Base-by-base conservation (phyloP, 2,888 invertebrate genomes). In the Ceraclea dissimilis region DNA sequence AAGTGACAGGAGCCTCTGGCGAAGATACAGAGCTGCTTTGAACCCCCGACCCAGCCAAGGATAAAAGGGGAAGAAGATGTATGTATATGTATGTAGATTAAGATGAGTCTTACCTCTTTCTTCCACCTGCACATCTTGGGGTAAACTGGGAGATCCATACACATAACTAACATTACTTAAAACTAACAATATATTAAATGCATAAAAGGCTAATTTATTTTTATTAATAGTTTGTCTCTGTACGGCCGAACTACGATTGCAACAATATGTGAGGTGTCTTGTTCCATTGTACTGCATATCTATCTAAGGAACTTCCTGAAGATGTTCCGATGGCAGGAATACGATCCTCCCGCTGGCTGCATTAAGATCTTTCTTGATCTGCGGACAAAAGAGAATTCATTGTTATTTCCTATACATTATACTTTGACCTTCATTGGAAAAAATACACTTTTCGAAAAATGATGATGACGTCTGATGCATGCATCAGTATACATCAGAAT, bases 91-190 rank as follows among this genome's bases (percentile, higher is more conserved):
- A n/a, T n/a, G n/a, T n/a, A n/a, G n/a, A n/a, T n/a, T n/a, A n/a
- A n/a, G n/a, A n/a, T n/a, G n/a, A n/a, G n/a, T n/a, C n/a, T n/a
- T 43, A 61, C 61, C 61, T 52, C 59, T 53, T 22, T 61, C 61
- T 49, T 60, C 61, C 16, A 58, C 56, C n/a, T 57, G 61, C 5
- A 56, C 39, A 50, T 61, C 61, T 26, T 54, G 56, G 2, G 61
- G 60, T 21, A 61, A 48, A 57, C 61, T 59, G 13, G 54, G 49
- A n/a, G 22, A 49, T 5, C 33, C 52, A 6, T 21, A 2, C 13
- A 49, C 17, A n/a, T n/a, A 39, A 39, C 39, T 39, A 39, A 39
- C 13, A 39, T 39, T n/a, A 39, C 5, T 39, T 39, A 39, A 13
- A 39, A 39, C 39, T 39, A 39, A 8, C n/a, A 39, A 39, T 39